Conservation (phyloP, 2,113 vertebrate species). For the Hippolais icterina region DNA sequence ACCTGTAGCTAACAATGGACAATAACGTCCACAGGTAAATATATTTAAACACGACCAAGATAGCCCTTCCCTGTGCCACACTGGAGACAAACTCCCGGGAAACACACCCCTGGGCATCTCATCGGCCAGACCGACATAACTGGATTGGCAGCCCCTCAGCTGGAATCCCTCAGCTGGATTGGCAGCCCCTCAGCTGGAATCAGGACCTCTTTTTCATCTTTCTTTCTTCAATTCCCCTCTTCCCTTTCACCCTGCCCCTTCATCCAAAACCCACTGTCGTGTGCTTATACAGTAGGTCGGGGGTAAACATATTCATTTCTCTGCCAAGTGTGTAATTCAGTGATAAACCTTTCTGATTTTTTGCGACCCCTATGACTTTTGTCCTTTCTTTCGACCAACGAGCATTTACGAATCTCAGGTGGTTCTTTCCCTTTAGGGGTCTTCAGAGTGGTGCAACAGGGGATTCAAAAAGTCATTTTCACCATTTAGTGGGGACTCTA, state of each 20-base stretch:
- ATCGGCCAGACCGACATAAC: background rate
- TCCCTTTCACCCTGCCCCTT: background rate
- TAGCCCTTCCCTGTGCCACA: accelerated
- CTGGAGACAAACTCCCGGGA: accelerated
- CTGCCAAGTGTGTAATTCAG: background rate
- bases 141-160: background rate
- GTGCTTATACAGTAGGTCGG: background rate
- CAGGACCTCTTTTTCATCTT: background rate
- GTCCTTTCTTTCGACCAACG: background rate
- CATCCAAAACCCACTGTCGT: background rate
- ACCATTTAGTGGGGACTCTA: background rate
- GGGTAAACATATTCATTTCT: background rate
- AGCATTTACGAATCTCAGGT: background rate
- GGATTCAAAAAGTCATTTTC: background rate
- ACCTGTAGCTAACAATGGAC: background rate
- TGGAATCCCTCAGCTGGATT: too few relatives aligned
- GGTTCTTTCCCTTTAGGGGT: background rate
- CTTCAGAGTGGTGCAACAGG: background rate
- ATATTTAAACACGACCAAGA: too few relatives aligned
- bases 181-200: background rate
- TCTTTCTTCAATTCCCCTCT: background rate
- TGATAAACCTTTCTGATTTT: background rate
- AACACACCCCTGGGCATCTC: accelerated
- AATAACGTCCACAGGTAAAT: accelerated
- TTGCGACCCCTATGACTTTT: background rate